phyloP scores from a whole-genome alignment of 2,113 vertebrate species.

The Brachionichthys hirsutus region DNA sequence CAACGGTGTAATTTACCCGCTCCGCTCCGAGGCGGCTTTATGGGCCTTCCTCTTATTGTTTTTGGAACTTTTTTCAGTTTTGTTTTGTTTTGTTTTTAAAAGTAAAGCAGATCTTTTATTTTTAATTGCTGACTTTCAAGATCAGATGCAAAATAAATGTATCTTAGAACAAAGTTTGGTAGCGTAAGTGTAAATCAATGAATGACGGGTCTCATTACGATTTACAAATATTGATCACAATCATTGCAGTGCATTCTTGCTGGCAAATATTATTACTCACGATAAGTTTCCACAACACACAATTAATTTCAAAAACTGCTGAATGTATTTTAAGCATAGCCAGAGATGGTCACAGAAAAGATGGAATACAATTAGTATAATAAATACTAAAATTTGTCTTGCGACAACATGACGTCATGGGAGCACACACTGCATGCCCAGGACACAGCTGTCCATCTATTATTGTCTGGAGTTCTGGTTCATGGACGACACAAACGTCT shows the following conservation, averaged over 20 bases:
- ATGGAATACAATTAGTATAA: slow-evolving; percentile 11
- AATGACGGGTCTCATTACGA: too few relatives aligned
- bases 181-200: neutral
- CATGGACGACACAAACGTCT: slow-evolving; percentile 62
- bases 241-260: neutral
- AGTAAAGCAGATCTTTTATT: too few relatives aligned
- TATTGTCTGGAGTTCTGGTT: slow-evolving; percentile 69
- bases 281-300: too few relatives aligned
- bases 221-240: neutral
- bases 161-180: neutral
- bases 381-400: slow-evolving; percentile 19
- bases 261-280: neutral
- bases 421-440: slow-evolving; percentile 56
- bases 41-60: too few relatives aligned
- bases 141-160: neutral
- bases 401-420: slow-evolving; percentile 44
- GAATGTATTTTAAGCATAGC: neutral
- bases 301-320: neutral
- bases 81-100: too few relatives aligned
- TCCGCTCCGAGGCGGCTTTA: slow-evolving; percentile 8
- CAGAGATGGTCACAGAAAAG: neutral
- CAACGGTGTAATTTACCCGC: slow-evolving; percentile 53
- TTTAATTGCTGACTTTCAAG: too few relatives aligned
- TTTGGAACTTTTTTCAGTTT: too few relatives aligned
- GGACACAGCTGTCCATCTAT: slow-evolving; percentile 66